A percentile compares a stretch with the other conserved stretches of the same genome.
These are phyloP conservation scores for Calliopum simillimum DNA, from an alignment of 2,888 invertebrate genomes.

Conservation along the genomic window DNA sequence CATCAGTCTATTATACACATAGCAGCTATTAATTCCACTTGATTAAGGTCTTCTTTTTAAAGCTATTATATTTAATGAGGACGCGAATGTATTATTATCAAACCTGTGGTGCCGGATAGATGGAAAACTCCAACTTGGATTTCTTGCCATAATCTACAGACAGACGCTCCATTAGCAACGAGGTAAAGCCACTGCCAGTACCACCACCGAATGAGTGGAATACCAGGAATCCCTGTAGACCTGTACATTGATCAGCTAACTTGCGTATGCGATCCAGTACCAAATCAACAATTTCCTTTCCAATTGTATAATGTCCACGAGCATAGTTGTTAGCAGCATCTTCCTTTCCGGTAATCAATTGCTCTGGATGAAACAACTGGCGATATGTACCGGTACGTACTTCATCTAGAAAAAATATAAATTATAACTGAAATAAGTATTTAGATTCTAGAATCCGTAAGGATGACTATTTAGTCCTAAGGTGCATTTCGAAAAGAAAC, in stretches of 20 bases:
- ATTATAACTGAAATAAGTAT: slow-evolving; percentile 13
- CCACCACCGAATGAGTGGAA: slow-evolving; percentile 94
- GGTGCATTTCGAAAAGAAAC: no score
- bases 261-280: slow-evolving; percentile 85
- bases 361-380: slow-evolving; percentile 90
- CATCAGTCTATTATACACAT: no score
- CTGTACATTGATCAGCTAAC: slow-evolving; percentile 87
- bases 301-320: slow-evolving; percentile 93
- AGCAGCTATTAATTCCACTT: no score
- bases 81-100: slow-evolving; percentile 44
- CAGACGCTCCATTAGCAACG: slow-evolving; percentile 90
- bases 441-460: not conserved
- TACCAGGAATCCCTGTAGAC: slow-evolving; percentile 88
- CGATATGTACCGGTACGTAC: slow-evolving; percentile 86
- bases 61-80: no score
- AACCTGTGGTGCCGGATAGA: slow-evolving; percentile 95
- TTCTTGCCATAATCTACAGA: slow-evolving; percentile 95
- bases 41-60: no score
- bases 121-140: slow-evolving; percentile 92
- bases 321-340: slow-evolving; percentile 96
- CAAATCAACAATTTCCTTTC: slow-evolving; percentile 88
- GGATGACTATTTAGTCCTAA: slow-evolving; percentile 7
- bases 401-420: slow-evolving; percentile 72
- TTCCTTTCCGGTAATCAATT: slow-evolving; percentile 91
- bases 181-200: slow-evolving; percentile 93